Evolutionary conservation across 2,888 invertebrate species (phyloP), one percentile per base, ranked within the genome.

Genomic region (Chrysodeixis includens): DNA sequence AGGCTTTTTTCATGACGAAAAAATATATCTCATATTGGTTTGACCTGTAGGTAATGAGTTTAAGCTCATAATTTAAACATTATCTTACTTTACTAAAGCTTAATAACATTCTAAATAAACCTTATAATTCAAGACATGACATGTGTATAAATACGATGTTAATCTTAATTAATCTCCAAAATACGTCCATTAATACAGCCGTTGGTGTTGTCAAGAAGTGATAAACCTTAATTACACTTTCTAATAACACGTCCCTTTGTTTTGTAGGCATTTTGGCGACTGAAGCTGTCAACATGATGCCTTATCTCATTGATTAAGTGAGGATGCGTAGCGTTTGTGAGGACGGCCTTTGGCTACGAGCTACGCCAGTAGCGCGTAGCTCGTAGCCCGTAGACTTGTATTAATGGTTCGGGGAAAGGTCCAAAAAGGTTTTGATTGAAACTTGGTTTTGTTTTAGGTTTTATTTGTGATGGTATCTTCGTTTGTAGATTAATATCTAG

Each of bases 261-360:
- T 60, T 55, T 30, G 10, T 2, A 32, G 60, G 53, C 46, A 52
- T 63, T 66, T 59, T 60, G 51, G 44, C 30, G 51, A 66, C 44
- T 22, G 52, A 30, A 56, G 64, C 62, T 60, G 79, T 79, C 76
- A 73, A 55, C 62, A 68, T 66, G 69, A 71, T 76, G 71, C 65
- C 73, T 77, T 83, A 83, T 80, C 83, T 77, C 73, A 76, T 82
- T 84, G 83, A 84, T 83, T 82, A 82, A 81, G 72, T 79, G 78
- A 72, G 71, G 60, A 66, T 73, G 76, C 64, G 66, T 76, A 65
- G 68, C 69, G 63, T 44, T 59, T 56, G 46, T 20, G 51, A 14
- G 60, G 57, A 12, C 18, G 44, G 35, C 46, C 52, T 62, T 60
- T 57, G 32, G 62, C 52, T 62, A 62, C 60, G 46, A 16, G 61